Evolutionary conservation across 2,113 vertebrate genomes (phyloP), one percentile per base, ranked within the genome.

Genomic region (Tupaia tana): DNA sequence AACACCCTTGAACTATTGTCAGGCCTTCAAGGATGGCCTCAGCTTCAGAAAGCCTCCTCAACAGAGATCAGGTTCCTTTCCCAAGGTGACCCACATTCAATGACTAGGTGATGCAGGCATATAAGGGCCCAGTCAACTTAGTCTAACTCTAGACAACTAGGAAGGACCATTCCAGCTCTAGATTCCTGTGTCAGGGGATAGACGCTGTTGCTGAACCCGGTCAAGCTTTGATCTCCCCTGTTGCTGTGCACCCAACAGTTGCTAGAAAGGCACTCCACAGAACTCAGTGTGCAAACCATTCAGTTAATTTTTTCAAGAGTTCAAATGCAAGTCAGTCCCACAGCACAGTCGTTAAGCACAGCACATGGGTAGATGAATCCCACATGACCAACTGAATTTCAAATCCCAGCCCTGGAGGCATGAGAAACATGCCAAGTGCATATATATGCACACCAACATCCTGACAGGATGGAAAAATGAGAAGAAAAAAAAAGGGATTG

Each of bases 171-270:
- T 59, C 67, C 27, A 84, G 58, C 70, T 91, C 16, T 52, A 86
- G 85, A 24, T 14, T 56, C n/a, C 73, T 56, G 19, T 4, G 0
- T 43, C 22, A 7, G 14, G 9, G 67, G 25, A 19, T 16, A 8
- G 52, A 70, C 7, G 9, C 66, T 25, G 7, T 1, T 43, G 31
- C 5, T 24, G 54, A 56, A 18, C 9, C 24, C 18, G 34, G 43
- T 11, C 15, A 4, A 7, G 24, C 74, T 84, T 75, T 34, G 4
- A 3, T 77, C 74, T 89, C 59, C 61, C 64, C 29, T 12, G 7
- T 6, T 9, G 8, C 19, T 16, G 0, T 25, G 7, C 18, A 43
- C 1, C 0, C n/a, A 93, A n/a, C 16, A 70, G 9, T 31, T 73
- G 20, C 66, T 54, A 31, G 14, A 78, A 67, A 61, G 18, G 34